Conservation (phyloP, 2,888 invertebrate genomes). For the Amblyjoppa proteus region DNA sequence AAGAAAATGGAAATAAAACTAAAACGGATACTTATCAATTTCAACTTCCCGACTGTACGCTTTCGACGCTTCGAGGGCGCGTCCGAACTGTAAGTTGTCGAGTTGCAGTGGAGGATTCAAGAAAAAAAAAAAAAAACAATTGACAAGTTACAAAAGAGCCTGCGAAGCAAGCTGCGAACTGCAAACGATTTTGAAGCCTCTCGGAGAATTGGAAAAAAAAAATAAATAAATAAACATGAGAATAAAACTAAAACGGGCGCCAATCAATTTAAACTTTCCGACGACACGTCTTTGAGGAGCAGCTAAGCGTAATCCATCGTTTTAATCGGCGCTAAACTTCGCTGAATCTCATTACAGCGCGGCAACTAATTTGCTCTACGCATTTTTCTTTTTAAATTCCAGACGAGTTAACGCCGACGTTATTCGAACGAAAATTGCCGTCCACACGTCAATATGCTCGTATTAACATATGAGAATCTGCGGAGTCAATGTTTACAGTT, state of each 20-base stretch:
- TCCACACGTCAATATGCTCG: no score
- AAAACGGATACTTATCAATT: no score
- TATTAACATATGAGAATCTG: background rate
- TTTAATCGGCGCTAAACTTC: background rate
- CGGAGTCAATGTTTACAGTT: background rate
- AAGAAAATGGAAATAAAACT: no score
- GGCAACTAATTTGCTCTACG: background rate
- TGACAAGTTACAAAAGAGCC: background rate
- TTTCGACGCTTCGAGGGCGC: slow-evolving; percentile 6
- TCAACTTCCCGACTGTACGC: no score
- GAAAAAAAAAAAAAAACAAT: background rate
- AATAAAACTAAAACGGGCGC: background rate
- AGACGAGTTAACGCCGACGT: background rate
- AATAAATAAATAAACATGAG: background rate
- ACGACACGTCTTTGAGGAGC: no score
- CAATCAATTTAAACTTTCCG: background rate
- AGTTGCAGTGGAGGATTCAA: background rate
- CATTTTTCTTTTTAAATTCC: background rate
- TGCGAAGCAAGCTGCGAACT: background rate
- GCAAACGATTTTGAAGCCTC: background rate
- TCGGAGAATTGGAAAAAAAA: background rate
- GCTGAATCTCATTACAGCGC: background rate
- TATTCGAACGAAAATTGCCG: background rate
- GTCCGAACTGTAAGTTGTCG: background rate
- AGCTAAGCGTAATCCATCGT: background rate